Conservation (phyloP, 2,888 invertebrate genomes). For the Tenthredo distinguenda region DNA sequence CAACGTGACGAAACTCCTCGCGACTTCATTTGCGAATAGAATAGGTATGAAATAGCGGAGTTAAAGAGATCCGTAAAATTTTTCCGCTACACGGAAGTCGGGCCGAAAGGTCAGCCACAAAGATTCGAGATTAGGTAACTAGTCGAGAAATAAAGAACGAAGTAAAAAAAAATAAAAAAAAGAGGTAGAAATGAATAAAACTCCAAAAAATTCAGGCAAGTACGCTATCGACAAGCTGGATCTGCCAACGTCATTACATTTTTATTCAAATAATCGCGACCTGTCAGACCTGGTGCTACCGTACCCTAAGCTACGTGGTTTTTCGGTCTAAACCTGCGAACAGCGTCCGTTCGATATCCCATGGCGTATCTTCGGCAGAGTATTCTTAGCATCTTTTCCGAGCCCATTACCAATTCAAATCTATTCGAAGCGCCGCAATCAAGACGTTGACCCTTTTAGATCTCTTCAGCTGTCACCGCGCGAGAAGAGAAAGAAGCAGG, state of each 20-base stretch:
- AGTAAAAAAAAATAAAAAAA: neutral
- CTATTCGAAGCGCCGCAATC: neutral
- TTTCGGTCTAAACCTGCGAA: neutral
- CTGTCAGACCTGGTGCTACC: conserved; percentile 25
- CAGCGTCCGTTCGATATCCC: conserved; percentile 18
- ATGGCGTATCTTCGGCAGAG: neutral
- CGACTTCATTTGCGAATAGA: neutral
- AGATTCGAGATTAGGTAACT: conserved; percentile 48
- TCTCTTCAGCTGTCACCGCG: conserved; percentile 30
- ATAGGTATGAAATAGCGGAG: neutral
- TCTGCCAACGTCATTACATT: conserved; percentile 37
- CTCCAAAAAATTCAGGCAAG: neutral
- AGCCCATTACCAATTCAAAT: neutral
- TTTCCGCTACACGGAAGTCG: conserved; percentile 49
- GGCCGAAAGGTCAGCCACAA: neutral
- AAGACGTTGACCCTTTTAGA: conserved; percentile 40
- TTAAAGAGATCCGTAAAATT: conserved; percentile 13
- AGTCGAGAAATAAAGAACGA: conserved; percentile 10
- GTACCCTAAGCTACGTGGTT: conserved; percentile 8
- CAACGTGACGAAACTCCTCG: conserved; percentile 34
- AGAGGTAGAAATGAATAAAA: neutral
- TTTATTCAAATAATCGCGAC: conserved; percentile 43
- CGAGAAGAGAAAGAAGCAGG: neutral
- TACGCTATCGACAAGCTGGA: conserved; percentile 38
- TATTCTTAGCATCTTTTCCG: neutral